Evolutionary conservation across 2,113 vertebrate species (phyloP).

Genomic region (Coptodon rendalli): DNA sequence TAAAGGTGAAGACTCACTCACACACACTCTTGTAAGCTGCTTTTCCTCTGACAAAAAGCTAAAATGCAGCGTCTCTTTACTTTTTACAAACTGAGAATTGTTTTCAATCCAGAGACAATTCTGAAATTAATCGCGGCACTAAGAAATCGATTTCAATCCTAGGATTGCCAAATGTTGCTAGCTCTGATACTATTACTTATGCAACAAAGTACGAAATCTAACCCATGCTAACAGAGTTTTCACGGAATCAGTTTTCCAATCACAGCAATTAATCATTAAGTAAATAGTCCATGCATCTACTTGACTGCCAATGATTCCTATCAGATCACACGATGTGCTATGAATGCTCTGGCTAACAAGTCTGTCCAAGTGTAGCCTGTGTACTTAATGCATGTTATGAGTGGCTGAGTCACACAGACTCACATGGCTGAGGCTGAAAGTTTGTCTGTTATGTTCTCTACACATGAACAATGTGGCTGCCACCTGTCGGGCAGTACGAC

Average conservation of each 20-base stretch:
- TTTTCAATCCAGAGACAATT: background rate
- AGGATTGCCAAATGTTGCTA: background rate
- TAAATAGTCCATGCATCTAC: background rate
- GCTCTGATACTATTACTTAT: background rate
- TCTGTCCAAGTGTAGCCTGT: background rate
- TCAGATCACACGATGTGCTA: background rate
- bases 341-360: background rate
- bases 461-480: conserved; percentile 14
- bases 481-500: conserved; percentile 29
- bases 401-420: background rate
- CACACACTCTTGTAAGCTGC: background rate
- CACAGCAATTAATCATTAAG: background rate
- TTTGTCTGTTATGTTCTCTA: background rate
- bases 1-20: background rate
- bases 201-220: background rate
- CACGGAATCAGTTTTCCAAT: background rate
- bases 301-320: background rate
- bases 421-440: background rate
- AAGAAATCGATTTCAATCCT: background rate
- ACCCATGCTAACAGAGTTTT: background rate
- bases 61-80: background rate
- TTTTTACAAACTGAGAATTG: background rate
- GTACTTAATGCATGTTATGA: background rate
- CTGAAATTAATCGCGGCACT: background rate
- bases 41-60: background rate